These are phyloP conservation scores for Sitta carolinensis DNA, from an alignment of 2,797 vertebrate genomes.

Conservation along the genomic window DNA sequence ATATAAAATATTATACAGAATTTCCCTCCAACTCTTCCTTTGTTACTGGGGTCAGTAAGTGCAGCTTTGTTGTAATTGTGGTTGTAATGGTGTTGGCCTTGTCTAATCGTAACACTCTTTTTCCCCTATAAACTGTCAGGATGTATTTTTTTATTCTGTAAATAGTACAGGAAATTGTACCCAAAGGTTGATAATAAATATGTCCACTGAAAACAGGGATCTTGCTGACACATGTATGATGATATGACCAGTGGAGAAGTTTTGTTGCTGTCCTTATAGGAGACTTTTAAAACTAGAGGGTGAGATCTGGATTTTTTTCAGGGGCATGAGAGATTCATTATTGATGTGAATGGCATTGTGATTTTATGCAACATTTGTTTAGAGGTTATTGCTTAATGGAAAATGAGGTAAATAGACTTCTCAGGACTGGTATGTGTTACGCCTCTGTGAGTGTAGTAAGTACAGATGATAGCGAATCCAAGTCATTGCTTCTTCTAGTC, in stretches of 20 bases:
- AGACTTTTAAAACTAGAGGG: background rate
- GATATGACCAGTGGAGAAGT: background rate
- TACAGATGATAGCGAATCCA: background rate
- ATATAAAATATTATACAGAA: conserved; percentile 66
- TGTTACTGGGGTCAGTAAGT: conserved; percentile 66
- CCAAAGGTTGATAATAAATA: conserved; percentile 35
- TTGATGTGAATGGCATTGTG: background rate
- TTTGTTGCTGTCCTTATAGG: background rate
- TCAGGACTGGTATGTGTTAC: background rate
- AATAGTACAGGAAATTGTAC: conserved; percentile 41
- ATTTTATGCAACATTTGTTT: conserved; percentile 40
- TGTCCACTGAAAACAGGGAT: background rate
- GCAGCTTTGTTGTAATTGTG: conserved; percentile 69
- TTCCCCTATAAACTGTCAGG: conserved; percentile 41
- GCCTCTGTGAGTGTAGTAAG: background rate
- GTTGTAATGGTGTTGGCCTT: conserved; percentile 56
- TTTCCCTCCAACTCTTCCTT: conserved; percentile 64
- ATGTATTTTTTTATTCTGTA: conserved; percentile 43
- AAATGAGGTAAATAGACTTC: conserved; percentile 8
- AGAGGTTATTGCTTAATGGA: conserved; percentile 33
- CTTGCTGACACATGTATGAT: background rate
- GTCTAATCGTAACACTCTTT: conserved; percentile 39
- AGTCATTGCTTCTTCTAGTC: background rate
- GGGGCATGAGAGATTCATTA: background rate
- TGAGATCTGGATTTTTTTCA: background rate